A percentile compares a stretch with the other conserved stretches of the same genome.
phyloP scores from a whole-genome alignment of 2,797 vertebrate species.

The Poliocrania exsul region DNA sequence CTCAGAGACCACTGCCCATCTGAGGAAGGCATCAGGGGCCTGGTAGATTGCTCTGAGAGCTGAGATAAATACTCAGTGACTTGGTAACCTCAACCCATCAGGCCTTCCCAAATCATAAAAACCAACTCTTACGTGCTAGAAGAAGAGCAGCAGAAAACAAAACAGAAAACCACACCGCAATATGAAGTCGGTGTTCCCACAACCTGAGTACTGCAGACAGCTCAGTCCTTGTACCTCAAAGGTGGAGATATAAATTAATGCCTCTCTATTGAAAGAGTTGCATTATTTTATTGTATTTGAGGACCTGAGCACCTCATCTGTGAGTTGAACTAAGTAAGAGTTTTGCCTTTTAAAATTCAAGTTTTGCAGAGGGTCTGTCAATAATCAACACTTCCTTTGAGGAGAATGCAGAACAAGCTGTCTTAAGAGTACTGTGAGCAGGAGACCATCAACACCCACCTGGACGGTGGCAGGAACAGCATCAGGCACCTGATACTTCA shows the following conservation, averaged over 20 bases:
- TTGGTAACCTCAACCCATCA: background rate
- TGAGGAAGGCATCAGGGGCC: fast-evolving
- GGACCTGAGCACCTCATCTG: background rate
- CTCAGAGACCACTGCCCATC: background rate
- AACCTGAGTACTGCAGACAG: background rate
- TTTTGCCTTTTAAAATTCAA: background rate
- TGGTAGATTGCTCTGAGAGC: background rate
- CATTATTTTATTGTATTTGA: background rate
- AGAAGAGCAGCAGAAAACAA: background rate
- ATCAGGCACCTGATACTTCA: slow-evolving; percentile 87
- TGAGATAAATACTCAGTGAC: background rate
- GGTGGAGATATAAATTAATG: background rate
- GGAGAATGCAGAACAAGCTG: background rate
- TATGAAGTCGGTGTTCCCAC: background rate
- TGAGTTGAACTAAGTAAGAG: background rate
- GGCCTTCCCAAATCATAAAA: background rate
- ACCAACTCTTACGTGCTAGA: background rate
- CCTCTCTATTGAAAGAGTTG: background rate
- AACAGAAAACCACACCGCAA: background rate
- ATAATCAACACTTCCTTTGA: background rate
- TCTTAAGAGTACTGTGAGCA: background rate
- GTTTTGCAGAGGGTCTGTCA: background rate
- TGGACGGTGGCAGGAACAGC: slow-evolving; percentile 83
- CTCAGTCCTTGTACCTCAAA: background rate
- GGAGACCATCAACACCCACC: slow-evolving; percentile 72